Conservation (phyloP, 2,888 invertebrate species). For the Athripsodes cinereus region DNA sequence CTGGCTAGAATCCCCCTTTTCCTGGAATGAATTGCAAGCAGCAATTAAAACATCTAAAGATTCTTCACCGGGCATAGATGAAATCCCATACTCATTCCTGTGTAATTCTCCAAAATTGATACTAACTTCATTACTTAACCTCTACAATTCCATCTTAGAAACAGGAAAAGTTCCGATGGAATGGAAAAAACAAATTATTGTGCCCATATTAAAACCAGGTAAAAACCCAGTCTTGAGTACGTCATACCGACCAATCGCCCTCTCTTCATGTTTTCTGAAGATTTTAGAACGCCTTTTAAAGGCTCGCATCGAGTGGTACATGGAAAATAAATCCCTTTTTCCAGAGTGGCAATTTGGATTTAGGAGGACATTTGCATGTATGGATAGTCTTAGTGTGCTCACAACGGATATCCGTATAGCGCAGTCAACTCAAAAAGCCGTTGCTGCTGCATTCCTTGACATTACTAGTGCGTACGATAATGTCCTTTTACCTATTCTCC, state of each 20-base stretch:
- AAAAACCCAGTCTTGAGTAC: neutral
- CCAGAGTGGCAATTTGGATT: neutral
- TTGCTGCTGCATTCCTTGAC: neutral
- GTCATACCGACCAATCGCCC: neutral
- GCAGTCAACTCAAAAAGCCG: neutral
- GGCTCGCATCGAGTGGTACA: neutral
- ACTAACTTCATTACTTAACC: neutral
- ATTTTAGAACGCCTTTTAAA: neutral
- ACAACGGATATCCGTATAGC: neutral
- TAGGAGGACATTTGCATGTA: neutral
- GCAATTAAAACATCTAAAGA: neutral
- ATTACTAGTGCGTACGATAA: neutral
- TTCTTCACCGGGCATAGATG: neutral
- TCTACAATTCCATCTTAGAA: neutral
- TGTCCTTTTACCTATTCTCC: neutral
- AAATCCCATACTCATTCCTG: neutral
- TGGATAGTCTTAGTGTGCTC: neutral
- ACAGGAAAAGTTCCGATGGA: neutral
- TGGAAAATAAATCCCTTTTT: neutral
- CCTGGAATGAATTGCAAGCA: neutral
- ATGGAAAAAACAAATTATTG: neutral
- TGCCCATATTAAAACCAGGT: neutral
- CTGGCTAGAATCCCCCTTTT: neutral
- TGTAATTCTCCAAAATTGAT: neutral
- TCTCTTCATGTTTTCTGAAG: neutral